These are phyloP conservation scores for Pithys albifrons DNA, from an alignment of 2,113 vertebrate species.

Conservation along the genomic window DNA sequence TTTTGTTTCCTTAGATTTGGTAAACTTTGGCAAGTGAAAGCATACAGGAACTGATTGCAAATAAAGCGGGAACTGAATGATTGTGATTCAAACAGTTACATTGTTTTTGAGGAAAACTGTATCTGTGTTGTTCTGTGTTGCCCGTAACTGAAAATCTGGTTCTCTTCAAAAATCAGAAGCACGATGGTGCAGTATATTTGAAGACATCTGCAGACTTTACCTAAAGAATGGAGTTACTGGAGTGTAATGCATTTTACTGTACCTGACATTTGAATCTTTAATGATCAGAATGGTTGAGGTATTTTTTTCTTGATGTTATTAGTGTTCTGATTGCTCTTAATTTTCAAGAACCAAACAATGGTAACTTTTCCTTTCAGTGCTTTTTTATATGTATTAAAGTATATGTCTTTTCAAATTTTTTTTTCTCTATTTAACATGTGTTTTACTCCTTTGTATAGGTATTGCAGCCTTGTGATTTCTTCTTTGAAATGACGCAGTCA, in stretches of 20 bases:
- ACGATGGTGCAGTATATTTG: not conserved
- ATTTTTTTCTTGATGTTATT: not conserved
- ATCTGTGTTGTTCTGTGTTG: not conserved
- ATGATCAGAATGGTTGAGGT: not conserved
- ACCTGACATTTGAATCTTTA: not conserved
- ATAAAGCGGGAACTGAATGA: not conserved
- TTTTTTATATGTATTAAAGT: not conserved
- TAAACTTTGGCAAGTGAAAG: not conserved
- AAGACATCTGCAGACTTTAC: not conserved
- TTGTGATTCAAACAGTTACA: not conserved
- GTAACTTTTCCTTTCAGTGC: not conserved
- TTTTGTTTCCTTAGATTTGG: not conserved
- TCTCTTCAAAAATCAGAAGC: not conserved
- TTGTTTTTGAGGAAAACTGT: not conserved
- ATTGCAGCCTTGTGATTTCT: slow-evolving; percentile 91
- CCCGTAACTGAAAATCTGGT: not conserved
- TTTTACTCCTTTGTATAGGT: slow-evolving; percentile 68
- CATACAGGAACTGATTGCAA: not conserved
- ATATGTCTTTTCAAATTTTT: not conserved
- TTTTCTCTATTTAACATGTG: not conserved
- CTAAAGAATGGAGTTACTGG: not conserved
- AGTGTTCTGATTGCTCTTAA: not conserved
- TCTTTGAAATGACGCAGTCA: slow-evolving; percentile 80
- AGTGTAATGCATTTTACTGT: not conserved
- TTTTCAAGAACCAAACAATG: not conserved